Evolutionary conservation across 2,113 vertebrate genomes (phyloP).

Genomic region (Ibidorhyncha struthersii): DNA sequence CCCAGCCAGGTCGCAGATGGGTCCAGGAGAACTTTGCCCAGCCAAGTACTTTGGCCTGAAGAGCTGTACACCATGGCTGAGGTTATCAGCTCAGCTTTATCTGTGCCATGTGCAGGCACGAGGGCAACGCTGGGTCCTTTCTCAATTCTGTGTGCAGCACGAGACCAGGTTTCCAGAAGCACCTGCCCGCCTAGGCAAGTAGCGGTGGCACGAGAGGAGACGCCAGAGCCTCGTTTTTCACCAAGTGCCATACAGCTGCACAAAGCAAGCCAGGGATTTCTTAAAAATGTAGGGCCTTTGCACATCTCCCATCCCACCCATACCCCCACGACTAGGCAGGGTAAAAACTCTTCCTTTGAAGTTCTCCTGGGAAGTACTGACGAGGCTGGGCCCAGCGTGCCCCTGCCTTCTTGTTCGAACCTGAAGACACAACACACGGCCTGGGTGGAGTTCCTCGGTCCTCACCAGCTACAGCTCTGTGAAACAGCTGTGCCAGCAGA

Average conservation of each 20-base stretch:
- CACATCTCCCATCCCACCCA: background rate
- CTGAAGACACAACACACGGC: background rate
- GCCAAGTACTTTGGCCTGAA: background rate
- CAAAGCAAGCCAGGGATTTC: background rate
- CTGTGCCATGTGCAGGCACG: rapidly evolving
- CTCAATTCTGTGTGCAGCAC: background rate
- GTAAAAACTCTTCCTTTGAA: background rate
- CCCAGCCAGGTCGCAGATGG: background rate
- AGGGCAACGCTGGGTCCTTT: too few species aligned
- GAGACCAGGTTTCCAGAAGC: background rate
- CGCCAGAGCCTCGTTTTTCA: background rate
- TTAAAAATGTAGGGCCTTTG: background rate
- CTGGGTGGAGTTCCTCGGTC: background rate
- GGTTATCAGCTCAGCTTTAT: background rate
- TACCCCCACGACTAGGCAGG: rapidly evolving
- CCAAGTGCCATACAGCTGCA: rapidly evolving
- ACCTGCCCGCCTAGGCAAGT: background rate
- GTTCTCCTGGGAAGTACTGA: background rate
- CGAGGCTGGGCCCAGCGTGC: background rate
- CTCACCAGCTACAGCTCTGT: background rate
- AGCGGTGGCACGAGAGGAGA: background rate
- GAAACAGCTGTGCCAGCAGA: background rate
- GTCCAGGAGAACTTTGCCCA: background rate
- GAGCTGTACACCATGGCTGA: rapidly evolving
- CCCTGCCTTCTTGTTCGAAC: background rate